Conservation (phyloP, 2,113 vertebrate genomes). For the Menidia beryllina region DNA sequence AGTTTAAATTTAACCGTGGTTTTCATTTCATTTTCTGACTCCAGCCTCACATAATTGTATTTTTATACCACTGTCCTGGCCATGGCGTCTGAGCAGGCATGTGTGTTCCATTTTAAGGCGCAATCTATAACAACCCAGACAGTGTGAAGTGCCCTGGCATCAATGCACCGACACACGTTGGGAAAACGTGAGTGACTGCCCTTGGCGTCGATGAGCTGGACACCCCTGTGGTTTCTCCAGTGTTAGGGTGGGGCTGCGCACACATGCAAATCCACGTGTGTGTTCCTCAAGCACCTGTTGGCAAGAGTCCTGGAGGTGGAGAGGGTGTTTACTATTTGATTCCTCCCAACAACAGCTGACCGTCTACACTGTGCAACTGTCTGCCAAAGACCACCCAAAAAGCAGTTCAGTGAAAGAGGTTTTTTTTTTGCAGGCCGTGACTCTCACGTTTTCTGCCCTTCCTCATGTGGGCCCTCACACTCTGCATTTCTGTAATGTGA, state of each 20-base stretch:
- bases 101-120: slow-evolving; percentile 51
- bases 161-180: slow-evolving; percentile 37
- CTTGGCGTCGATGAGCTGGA: slow-evolving; percentile 62
- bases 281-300: slow-evolving; percentile 71
- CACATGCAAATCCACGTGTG: slow-evolving; percentile 48
- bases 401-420: slow-evolving; percentile 16
- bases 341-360: slow-evolving; percentile 68
- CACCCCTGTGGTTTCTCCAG: slow-evolving; percentile 32
- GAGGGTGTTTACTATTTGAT: slow-evolving; percentile 66
- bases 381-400: slow-evolving; percentile 60
- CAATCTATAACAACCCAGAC: slow-evolving; percentile 56
- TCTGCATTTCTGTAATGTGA: slow-evolving; percentile 19
- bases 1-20: slow-evolving; percentile 49
- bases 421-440: slow-evolving; percentile 17
- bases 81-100: slow-evolving; percentile 30
- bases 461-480: slow-evolving; percentile 1
- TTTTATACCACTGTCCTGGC: slow-evolving; percentile 45
- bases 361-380: slow-evolving; percentile 35
- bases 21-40: slow-evolving; percentile 20
- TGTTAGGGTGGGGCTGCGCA: slow-evolving; percentile 45
- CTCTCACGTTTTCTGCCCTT: background rate
- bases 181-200: slow-evolving; percentile 52
- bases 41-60: slow-evolving; percentile 42
- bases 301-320: slow-evolving; percentile 52
- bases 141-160: slow-evolving; percentile 54